phyloP scores from a whole-genome alignment of 2,797 vertebrate species.

The Peromyscus melanophrys region DNA sequence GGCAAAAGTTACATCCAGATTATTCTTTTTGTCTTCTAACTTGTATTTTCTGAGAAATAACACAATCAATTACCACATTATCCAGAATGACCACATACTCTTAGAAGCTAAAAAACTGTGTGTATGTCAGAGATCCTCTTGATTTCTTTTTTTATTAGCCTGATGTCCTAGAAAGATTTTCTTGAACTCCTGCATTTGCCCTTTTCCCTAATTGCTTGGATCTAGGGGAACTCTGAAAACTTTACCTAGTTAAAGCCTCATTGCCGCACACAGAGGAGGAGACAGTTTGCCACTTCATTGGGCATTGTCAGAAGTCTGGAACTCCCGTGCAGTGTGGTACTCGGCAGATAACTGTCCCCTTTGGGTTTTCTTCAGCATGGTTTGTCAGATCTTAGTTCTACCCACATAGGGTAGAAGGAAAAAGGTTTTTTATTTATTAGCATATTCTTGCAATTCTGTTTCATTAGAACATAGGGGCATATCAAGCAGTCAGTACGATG shows the following conservation, averaged over 20 bases:
- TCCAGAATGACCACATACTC: neutral
- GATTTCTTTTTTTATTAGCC: neutral
- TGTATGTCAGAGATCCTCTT: neutral
- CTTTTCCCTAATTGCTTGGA: neutral
- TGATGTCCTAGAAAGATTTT: neutral
- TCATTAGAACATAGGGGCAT: neutral
- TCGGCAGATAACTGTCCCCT: neutral
- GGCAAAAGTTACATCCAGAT: neutral
- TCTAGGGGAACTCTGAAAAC: neutral
- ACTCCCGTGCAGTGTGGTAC: neutral
- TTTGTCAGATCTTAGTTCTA: neutral
- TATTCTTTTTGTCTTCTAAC: neutral
- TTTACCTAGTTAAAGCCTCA: neutral
- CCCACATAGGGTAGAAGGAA: neutral
- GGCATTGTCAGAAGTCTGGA: neutral
- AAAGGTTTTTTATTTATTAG: neutral
- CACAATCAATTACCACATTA: neutral
- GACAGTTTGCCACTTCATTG: neutral
- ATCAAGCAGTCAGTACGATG: neutral
- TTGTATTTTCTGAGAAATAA: conserved; percentile 49
- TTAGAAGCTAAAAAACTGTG: neutral
- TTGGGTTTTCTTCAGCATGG: neutral
- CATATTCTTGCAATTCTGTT: neutral
- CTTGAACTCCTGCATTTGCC: neutral
- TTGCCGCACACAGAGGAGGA: neutral